These are phyloP conservation scores for Phenganax stokvisi DNA, from an alignment of 92 coral and sea anemone species.

Conservation along the genomic window DNA sequence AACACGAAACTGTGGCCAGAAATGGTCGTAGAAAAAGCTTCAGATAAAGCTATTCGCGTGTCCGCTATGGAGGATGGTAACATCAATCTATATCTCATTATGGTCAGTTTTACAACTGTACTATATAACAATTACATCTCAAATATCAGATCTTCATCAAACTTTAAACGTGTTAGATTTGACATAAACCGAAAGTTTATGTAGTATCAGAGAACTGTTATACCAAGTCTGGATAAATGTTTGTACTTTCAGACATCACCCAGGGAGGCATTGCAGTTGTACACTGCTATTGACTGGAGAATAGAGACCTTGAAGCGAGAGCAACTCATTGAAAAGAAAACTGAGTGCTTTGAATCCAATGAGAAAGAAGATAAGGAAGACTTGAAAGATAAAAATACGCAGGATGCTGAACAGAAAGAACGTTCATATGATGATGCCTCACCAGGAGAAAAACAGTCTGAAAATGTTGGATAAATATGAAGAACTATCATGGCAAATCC, in stretches of 20 bases:
- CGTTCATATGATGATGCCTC: constrained; percentile 47
- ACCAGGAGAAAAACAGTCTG: not conserved
- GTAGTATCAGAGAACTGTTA: not conserved
- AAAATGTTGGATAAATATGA: constrained; percentile 4
- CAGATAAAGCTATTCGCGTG: constrained; percentile 85
- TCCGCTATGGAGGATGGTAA: constrained; percentile 77
- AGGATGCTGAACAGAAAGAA: constrained; percentile 56
- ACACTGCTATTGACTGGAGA: constrained; percentile 93
- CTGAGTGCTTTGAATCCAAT: constrained; percentile 40
- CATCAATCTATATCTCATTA: constrained; percentile 79
- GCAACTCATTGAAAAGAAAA: constrained; percentile 32
- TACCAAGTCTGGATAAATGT: not conserved
- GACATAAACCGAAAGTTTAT: not conserved
- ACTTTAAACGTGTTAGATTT: too few relatives aligned
- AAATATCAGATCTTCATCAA: not conserved
- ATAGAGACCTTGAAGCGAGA: constrained; percentile 79
- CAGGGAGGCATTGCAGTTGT: constrained; percentile 76
- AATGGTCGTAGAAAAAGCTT: constrained; percentile 86
- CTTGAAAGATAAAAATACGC: constrained; percentile 24
- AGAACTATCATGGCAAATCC: constrained; percentile 7
- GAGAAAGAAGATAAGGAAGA: constrained; percentile 12
- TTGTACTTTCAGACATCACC: constrained; percentile 68
- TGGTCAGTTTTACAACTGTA: constrained; percentile 49
- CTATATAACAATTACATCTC: not conserved
- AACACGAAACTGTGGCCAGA: constrained; percentile 97